A percentile compares a stretch with the other conserved stretches of the same genome.
Conservation (phyloP, 1,140 invertebrate species). For the Octopus sinensis region DNA sequence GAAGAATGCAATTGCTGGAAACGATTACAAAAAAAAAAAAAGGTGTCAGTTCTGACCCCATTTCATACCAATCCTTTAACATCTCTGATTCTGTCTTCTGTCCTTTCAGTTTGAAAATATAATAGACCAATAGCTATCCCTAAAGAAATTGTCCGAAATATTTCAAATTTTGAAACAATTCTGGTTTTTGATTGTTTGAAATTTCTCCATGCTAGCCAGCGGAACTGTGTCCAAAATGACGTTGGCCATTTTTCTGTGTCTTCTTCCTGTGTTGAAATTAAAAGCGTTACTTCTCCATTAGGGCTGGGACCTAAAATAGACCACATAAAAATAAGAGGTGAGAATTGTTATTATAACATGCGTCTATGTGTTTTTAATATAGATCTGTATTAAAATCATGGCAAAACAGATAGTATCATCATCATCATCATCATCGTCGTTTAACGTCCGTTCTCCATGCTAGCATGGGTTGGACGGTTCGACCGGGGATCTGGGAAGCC, state of each 20-base stretch:
- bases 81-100: constrained; percentile 74
- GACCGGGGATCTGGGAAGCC: no score
- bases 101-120: constrained; percentile 75
- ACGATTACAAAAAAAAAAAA: background rate
- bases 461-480: no score
- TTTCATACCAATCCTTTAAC: constrained; percentile 71
- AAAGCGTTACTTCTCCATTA: constrained; percentile 4
- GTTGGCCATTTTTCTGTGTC: constrained; percentile 69
- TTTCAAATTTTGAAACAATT: constrained; percentile 78
- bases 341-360: no score
- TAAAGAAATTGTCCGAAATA: constrained; percentile 75
- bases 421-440: no score
- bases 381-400: no score
- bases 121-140: constrained; percentile 74
- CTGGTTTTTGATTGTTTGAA: constrained; percentile 75
- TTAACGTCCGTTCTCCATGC: no score
- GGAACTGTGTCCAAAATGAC: constrained; percentile 77
- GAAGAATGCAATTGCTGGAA: no score
- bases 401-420: no score
- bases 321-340: no score
- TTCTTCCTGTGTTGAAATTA: background rate
- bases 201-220: constrained; percentile 73
- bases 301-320: no score
- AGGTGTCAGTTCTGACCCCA: constrained; percentile 26
- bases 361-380: no score